phyloP scores from a whole-genome alignment of 2,888 invertebrate genomes.

The Hypselothyrea guttata region DNA sequence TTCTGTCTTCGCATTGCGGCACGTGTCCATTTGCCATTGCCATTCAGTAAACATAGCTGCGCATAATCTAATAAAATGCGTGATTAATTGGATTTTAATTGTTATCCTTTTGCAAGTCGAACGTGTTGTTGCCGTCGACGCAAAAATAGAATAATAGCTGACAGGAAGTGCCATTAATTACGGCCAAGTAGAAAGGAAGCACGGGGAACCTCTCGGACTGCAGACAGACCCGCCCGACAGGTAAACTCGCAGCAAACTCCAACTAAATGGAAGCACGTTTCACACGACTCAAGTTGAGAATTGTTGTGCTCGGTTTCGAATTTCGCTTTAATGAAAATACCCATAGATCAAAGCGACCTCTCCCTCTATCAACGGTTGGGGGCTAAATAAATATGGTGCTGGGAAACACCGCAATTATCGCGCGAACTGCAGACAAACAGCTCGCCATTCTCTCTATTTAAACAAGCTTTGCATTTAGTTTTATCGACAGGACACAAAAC shows the following conservation, averaged over 20 bases:
- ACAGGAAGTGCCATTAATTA: constrained; percentile 69
- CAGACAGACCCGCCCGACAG: constrained; percentile 10
- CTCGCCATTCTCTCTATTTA: constrained; percentile 23
- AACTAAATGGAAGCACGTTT: constrained; percentile 59
- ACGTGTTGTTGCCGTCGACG: constrained; percentile 55
- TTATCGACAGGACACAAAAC: constrained; percentile 48
- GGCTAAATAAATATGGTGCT: constrained; percentile 5
- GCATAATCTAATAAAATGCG: constrained; percentile 74
- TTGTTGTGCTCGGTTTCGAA: constrained; percentile 20
- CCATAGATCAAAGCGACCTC: constrained; percentile 51
- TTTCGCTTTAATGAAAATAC: constrained; percentile 55
- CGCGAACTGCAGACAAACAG: constrained; percentile 9
- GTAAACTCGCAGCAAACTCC: constrained; percentile 23
- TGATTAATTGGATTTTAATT: constrained; percentile 77
- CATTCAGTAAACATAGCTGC: constrained; percentile 55
- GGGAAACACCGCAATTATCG: constrained; percentile 44
- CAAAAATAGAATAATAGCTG: constrained; percentile 62
- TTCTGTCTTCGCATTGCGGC: constrained; percentile 13
- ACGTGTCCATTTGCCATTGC: constrained; percentile 48
- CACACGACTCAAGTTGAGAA: constrained; percentile 36
- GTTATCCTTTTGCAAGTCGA: constrained; percentile 67
- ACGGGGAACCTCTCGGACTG: not conserved
- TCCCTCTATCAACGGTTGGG: not conserved
- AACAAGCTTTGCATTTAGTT: constrained; percentile 55
- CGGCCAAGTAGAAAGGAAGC: constrained; percentile 13